These are phyloP conservation scores for Notarius quadriscutis DNA, from an alignment of 2,113 vertebrate species.

Conservation along the genomic window DNA sequence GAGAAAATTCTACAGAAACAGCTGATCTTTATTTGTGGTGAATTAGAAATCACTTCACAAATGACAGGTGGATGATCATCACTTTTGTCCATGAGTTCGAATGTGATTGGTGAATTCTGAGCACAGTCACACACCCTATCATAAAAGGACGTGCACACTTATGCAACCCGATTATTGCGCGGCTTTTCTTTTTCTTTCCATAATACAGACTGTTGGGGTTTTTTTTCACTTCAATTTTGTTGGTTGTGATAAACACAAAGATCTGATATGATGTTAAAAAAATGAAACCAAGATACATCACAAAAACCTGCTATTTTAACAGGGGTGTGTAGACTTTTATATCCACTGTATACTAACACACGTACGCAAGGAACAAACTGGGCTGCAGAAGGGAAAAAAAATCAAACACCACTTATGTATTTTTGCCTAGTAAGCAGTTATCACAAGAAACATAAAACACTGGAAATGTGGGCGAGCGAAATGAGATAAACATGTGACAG, in stretches of 20 bases:
- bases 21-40: neutral
- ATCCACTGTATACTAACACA: neutral
- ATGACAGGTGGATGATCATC: neutral
- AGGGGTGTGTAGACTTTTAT: too few relatives aligned
- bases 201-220: neutral
- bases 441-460: neutral
- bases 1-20: neutral
- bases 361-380: neutral
- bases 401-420: neutral
- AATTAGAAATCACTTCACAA: neutral
- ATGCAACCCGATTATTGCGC: neutral
- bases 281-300: too few relatives aligned
- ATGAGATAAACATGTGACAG: neutral
- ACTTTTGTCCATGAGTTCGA: neutral
- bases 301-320: too few relatives aligned
- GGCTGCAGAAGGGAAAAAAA: neutral
- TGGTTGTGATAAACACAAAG: neutral
- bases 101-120: neutral
- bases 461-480: neutral
- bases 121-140: neutral
- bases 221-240: neutral
- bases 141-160: neutral
- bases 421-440: conserved; percentile 27
- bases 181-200: neutral
- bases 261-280: neutral